phyloP scores from a whole-genome alignment of 2,797 vertebrate species.

The Bovichtus diacanthus region DNA sequence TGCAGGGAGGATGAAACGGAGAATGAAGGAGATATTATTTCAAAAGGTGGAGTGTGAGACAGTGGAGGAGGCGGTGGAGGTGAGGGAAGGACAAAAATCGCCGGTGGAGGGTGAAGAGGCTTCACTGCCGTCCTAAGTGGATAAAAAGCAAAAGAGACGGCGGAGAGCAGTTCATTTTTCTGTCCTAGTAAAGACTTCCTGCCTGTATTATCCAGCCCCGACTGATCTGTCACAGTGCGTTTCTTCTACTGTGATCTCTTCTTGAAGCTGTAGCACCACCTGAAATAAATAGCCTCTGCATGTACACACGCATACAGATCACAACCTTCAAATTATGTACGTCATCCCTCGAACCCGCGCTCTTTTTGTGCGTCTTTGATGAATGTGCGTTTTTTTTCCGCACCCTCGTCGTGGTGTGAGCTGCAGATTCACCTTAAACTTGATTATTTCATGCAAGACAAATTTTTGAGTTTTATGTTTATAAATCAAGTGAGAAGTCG shows the following conservation, averaged over 20 bases:
- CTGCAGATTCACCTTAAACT: no score
- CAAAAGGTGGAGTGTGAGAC: conserved; percentile 62
- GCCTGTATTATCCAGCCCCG: conserved; percentile 46
- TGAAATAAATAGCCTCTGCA: conserved; percentile 29
- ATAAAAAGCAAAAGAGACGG: conserved; percentile 73
- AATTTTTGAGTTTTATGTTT: no score
- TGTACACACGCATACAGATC: not conserved
- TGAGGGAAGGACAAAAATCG: conserved; percentile 63
- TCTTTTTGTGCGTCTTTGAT: no score
- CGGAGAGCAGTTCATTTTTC: conserved; percentile 71
- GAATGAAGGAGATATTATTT: conserved; percentile 68
- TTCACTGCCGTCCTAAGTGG: conserved; percentile 67
- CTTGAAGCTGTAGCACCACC: conserved; percentile 5
- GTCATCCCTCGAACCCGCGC: no score
- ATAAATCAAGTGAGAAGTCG: no score
- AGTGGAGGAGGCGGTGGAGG: conserved; percentile 54
- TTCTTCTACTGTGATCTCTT: conserved; percentile 21
- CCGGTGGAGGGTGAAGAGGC: conserved; percentile 39
- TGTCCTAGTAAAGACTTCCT: conserved; percentile 57
- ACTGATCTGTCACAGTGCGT: conserved; percentile 60
- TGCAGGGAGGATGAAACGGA: conserved; percentile 39
- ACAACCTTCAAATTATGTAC: no score
- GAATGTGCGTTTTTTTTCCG: no score
- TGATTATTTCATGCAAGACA: no score
- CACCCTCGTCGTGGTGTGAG: no score